These are phyloP conservation scores for Polyodon spathula DNA, from an alignment of 2,113 vertebrate species.

Conservation along the genomic window DNA sequence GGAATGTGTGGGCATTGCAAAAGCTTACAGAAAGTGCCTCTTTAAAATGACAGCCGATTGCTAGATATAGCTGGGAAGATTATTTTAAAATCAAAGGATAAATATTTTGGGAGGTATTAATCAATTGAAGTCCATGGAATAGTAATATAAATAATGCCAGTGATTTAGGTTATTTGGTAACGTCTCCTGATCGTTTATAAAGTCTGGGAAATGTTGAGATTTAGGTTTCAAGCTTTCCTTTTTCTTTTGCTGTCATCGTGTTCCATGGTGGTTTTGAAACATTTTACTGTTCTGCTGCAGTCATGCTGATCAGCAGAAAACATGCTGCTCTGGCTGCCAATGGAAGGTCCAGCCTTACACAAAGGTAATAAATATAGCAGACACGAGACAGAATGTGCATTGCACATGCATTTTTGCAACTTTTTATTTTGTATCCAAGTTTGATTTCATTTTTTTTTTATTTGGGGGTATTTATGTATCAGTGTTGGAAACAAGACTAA, in stretches of 20 bases:
- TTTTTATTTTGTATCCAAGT: too few relatives aligned
- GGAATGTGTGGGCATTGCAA: not conserved
- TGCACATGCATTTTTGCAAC: constrained; percentile 11
- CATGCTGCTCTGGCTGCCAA: constrained; percentile 16
- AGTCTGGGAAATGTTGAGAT: constrained; percentile 39
- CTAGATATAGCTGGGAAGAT: too few relatives aligned
- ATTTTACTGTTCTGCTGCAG: constrained; percentile 19
- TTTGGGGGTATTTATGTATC: too few relatives aligned
- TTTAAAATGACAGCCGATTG: too few relatives aligned
- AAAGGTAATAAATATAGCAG: constrained; percentile 15
- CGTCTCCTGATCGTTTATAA: constrained; percentile 32
- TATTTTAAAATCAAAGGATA: too few relatives aligned
- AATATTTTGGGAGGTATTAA: too few relatives aligned
- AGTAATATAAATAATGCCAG: constrained; percentile 27
- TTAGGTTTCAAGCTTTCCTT: constrained; percentile 25
- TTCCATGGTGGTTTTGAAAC: constrained; percentile 28
- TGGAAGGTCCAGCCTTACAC: not conserved
- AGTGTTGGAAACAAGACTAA: too few relatives aligned
- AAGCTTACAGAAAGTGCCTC: too few relatives aligned
- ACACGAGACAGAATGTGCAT: constrained; percentile 10
- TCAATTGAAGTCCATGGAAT: not conserved
- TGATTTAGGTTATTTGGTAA: constrained; percentile 27
- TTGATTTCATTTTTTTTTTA: too few relatives aligned
- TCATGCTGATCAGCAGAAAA: constrained; percentile 40
- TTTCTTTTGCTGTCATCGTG: constrained; percentile 26